Evolutionary conservation across 2,113 vertebrate species (phyloP).

Genomic region (Lutjanus erythropterus): DNA sequence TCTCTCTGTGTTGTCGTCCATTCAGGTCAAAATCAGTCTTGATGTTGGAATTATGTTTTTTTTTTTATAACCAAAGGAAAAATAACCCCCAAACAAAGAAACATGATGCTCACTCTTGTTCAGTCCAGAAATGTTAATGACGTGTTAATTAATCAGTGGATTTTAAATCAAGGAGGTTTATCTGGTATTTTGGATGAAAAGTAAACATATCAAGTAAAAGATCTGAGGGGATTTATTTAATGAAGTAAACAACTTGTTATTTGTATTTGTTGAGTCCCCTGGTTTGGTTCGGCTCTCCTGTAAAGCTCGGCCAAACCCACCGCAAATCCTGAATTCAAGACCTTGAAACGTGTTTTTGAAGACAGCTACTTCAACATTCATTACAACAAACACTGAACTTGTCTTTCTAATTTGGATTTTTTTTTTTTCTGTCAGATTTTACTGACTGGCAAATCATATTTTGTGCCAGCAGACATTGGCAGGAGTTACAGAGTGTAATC

Average conservation of each 20-base stretch:
- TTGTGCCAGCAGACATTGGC: slow-evolving; percentile 51
- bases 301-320: slow-evolving; percentile 17
- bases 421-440: slow-evolving; percentile 16
- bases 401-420: background rate
- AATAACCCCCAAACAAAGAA: background rate
- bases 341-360: background rate
- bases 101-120: background rate
- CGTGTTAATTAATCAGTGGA: background rate
- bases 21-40: too few relatives aligned
- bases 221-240: slow-evolving; percentile 4
- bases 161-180: background rate
- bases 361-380: slow-evolving; percentile 10
- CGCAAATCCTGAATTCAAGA: slow-evolving; percentile 5
- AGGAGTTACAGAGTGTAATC: slow-evolving; percentile 19
- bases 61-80: background rate
- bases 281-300: background rate
- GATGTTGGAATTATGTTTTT: too few relatives aligned
- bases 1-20: too few relatives aligned
- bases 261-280: background rate
- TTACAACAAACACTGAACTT: background rate
- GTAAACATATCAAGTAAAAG: background rate
- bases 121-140: background rate
- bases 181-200: slow-evolving; percentile 9
- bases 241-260: slow-evolving; percentile 34
- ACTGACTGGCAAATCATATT: background rate